These are phyloP conservation scores for Arrhamphus sclerolepis DNA, from an alignment of 2,797 vertebrate species.

Conservation along the genomic window DNA sequence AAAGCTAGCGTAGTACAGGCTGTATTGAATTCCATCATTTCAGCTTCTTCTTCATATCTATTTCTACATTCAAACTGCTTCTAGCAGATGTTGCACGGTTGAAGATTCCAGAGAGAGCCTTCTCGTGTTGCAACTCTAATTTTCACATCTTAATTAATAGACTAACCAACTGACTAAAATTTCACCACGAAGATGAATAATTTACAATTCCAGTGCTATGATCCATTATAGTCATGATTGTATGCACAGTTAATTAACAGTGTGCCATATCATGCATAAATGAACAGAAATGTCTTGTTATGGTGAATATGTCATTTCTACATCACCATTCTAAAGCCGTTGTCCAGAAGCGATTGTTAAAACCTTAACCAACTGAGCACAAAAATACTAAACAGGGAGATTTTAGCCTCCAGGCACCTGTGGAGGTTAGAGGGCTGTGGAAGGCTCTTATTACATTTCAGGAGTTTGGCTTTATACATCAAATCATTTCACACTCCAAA, in stretches of 20 bases:
- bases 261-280: too few species aligned
- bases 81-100: background rate
- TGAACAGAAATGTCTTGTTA: too few species aligned
- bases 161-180: too few species aligned
- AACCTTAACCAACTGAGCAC: slow-evolving; percentile 7
- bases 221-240: too few species aligned
- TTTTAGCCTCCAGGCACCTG: slow-evolving; percentile 2
- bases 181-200: too few species aligned
- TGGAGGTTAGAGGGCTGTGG: background rate
- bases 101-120: background rate
- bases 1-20: background rate
- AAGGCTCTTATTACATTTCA: slow-evolving; percentile 11
- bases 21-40: background rate
- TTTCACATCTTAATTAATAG: too few species aligned
- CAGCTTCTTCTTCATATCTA: too few species aligned
- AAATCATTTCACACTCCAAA: slow-evolving; percentile 58
- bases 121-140: too few species aligned
- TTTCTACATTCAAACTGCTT: background rate
- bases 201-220: too few species aligned
- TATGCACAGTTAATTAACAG: too few species aligned
- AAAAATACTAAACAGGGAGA: slow-evolving; percentile 7
- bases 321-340: background rate
- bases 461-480: slow-evolving; percentile 24
- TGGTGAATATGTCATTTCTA: background rate
- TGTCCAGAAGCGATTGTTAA: slow-evolving; percentile 4